Evolutionary conservation across 2,888 invertebrate genomes (phyloP).

Genomic region (Aethes cnicana): DNA sequence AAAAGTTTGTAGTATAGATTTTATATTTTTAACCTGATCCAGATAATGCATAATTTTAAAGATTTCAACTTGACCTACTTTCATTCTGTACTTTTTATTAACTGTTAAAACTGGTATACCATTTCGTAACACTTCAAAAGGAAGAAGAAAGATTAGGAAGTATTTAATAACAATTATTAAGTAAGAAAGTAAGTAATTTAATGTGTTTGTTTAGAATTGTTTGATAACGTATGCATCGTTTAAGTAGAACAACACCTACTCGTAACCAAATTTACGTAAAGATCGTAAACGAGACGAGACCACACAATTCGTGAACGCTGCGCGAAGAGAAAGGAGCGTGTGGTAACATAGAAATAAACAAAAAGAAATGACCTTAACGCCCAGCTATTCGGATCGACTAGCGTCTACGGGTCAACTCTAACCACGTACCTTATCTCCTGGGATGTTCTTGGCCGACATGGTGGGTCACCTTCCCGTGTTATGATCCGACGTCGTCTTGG

Average conservation of each 20-base stretch:
- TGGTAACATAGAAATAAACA: slow-evolving; percentile 58
- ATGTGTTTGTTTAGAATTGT: slow-evolving; percentile 6
- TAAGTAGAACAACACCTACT: background rate
- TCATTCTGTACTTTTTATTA: no score
- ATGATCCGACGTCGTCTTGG: slow-evolving; percentile 75
- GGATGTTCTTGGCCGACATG: slow-evolving; percentile 91
- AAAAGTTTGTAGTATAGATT: no score
- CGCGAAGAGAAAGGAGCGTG: slow-evolving; percentile 66
- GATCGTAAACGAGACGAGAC: background rate
- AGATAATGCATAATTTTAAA: no score
- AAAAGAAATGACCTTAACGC: slow-evolving; percentile 63
- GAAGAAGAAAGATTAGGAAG: no score
- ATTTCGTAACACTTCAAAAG: no score
- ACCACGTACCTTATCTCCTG: slow-evolving; percentile 90
- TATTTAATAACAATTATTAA: no score
- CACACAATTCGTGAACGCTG: slow-evolving; percentile 36
- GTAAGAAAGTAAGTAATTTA: no score
- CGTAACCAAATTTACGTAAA: background rate
- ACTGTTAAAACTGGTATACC: no score
- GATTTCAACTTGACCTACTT: no score
- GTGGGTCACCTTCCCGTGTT: slow-evolving; percentile 72
- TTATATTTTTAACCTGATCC: no score
- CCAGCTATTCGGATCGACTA: slow-evolving; percentile 41
- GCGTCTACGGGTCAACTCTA: slow-evolving; percentile 37
- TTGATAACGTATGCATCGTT: slow-evolving; percentile 5